A percentile compares a stretch with the other conserved stretches of the same genome.
Conservation (phyloP, 2,797 vertebrate genomes). For the Cyclura pinguis region DNA sequence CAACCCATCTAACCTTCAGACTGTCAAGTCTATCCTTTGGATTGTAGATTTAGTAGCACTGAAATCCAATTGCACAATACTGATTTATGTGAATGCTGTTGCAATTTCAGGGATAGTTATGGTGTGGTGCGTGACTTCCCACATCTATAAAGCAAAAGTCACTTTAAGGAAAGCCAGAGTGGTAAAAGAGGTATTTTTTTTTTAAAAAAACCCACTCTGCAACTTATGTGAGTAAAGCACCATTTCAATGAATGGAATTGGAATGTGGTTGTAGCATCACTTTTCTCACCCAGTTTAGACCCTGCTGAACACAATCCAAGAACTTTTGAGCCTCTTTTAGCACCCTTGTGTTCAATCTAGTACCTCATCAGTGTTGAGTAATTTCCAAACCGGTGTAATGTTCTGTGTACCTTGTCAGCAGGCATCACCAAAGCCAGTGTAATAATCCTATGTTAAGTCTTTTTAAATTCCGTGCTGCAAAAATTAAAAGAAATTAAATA, state of each 20-base stretch:
- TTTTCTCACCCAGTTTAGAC: neutral
- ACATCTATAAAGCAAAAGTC: constrained; percentile 69
- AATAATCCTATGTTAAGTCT: constrained; percentile 63
- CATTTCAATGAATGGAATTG: constrained; percentile 9
- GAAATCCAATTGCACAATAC: constrained; percentile 68
- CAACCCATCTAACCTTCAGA: constrained; percentile 14
- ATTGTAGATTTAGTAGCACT: constrained; percentile 62
- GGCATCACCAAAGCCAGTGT: constrained; percentile 64
- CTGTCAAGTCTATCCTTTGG: neutral
- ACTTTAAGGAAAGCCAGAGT: constrained; percentile 68
- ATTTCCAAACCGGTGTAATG: constrained; percentile 48
- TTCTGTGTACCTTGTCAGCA: constrained; percentile 64
- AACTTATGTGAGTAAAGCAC: neutral
- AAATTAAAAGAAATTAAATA: constrained; percentile 40
- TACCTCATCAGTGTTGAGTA: constrained; percentile 63
- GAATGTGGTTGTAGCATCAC: neutral
- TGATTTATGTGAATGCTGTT: constrained; percentile 69
- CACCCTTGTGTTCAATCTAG: constrained; percentile 67
- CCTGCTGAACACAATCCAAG: constrained; percentile 11
- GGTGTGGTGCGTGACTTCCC: constrained; percentile 10
- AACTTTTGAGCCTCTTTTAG: constrained; percentile 46
- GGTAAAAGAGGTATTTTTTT: constrained; percentile 61
- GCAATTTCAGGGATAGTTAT: constrained; percentile 73
- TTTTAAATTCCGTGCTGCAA: constrained; percentile 58
- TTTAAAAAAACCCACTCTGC: neutral